Evolutionary conservation across 2,797 vertebrate species (phyloP).

Genomic region (Crax fasciolata): DNA sequence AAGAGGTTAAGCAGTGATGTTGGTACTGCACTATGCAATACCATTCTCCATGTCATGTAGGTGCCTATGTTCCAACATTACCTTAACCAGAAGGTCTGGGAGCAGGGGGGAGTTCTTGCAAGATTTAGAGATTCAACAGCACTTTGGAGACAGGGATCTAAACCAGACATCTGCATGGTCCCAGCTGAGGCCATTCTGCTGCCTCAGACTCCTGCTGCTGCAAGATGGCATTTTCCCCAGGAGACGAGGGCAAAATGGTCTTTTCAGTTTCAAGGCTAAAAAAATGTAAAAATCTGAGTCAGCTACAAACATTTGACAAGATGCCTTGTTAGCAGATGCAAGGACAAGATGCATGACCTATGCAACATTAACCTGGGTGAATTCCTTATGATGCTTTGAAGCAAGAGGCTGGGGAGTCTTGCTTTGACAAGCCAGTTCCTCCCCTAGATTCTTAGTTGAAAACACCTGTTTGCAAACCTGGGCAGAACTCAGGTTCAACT

Average conservation of each 20-base stretch:
- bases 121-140: not conserved
- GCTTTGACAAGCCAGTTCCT: not conserved
- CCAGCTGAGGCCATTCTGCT: not conserved
- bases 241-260: not conserved
- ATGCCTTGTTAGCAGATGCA: not conserved
- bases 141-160: not conserved
- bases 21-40: not conserved
- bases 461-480: not conserved
- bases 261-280: not conserved
- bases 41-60: not conserved
- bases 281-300: not conserved
- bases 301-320: not conserved
- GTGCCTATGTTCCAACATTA: not conserved
- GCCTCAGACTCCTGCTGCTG: not conserved
- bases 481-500: not conserved
- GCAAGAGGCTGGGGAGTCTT: not conserved
- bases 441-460: not conserved
- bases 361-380: not conserved
- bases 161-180: not conserved
- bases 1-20: not conserved
- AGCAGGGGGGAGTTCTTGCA: not conserved
- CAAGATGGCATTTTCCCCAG: not conserved
- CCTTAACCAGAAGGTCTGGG: not conserved
- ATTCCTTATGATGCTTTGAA: not conserved
- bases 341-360: not conserved